Conservation (phyloP, 2,888 invertebrate species). For the Drosophila pegasa region DNA sequence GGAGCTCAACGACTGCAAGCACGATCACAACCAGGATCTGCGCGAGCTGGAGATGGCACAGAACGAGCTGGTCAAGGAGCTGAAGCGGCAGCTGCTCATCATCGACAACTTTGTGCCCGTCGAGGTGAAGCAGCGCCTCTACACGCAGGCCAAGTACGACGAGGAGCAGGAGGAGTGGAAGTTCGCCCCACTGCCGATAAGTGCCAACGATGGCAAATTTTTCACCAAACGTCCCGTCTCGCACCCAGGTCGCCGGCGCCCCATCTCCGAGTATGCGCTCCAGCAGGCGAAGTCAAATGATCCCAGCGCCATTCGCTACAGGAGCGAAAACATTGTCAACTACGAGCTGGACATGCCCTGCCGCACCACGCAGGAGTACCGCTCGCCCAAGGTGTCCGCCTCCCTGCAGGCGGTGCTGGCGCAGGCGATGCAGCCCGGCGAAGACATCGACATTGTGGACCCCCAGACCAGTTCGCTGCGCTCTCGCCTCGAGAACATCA, state of each 20-base stretch:
- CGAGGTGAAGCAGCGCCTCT: constrained; percentile 91
- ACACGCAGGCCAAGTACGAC: constrained; percentile 91
- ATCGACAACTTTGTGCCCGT: constrained; percentile 96
- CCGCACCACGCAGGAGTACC: constrained; percentile 85
- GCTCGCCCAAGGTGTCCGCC: constrained; percentile 84
- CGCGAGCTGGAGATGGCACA: constrained; percentile 96
- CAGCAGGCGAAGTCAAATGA: constrained; percentile 82
- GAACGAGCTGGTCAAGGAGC: constrained; percentile 95
- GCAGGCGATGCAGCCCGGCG: constrained; percentile 85
- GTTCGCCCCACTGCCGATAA: constrained; percentile 83
- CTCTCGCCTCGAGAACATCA: constrained; percentile 84
- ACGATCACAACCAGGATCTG: constrained; percentile 95
- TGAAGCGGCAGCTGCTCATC: constrained; percentile 94
- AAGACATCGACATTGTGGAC: constrained; percentile 85
- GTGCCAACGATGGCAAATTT: constrained; percentile 81
- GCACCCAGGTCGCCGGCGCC: constrained; percentile 87
- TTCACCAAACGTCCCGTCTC: constrained; percentile 87
- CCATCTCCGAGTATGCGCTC: constrained; percentile 87
- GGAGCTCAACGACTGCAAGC: constrained; percentile 92
- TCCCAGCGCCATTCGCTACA: constrained; percentile 80
- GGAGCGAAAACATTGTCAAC: constrained; percentile 84
- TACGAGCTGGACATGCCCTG: constrained; percentile 85
- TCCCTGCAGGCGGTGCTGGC: constrained; percentile 85
- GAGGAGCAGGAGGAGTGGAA: constrained; percentile 93
- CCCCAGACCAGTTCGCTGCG: constrained; percentile 82